phyloP scores from a whole-genome alignment of 2,113 vertebrate genomes.

The Conger conger region DNA sequence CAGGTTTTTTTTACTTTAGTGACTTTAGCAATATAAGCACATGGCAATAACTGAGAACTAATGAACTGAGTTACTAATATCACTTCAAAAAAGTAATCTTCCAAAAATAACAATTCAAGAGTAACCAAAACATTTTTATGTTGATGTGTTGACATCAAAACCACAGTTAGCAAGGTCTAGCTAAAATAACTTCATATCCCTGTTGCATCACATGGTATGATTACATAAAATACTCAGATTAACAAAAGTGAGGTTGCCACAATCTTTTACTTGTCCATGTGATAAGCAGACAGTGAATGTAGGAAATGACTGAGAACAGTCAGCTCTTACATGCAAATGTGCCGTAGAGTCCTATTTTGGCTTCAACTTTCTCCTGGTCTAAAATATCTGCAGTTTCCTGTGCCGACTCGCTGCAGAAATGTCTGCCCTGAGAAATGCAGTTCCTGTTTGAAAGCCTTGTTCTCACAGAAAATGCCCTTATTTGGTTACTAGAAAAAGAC shows the following conservation, averaged over 20 bases:
- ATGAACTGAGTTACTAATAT: neutral
- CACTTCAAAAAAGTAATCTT: neutral
- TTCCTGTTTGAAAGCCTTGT: slow-evolving; percentile 48
- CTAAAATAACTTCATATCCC: neutral
- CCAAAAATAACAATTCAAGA: neutral
- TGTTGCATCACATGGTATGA: neutral
- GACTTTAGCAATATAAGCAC: neutral
- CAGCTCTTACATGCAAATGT: neutral
- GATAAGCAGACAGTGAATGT: neutral
- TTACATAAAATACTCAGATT: neutral
- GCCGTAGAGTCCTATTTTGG: slow-evolving; percentile 41
- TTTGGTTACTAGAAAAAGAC: slow-evolving; percentile 46
- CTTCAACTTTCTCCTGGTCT: slow-evolving; percentile 30
- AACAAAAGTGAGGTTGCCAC: neutral
- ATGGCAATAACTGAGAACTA: neutral
- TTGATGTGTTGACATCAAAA: neutral
- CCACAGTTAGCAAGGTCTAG: neutral
- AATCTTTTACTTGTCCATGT: neutral
- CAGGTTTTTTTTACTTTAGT: neutral
- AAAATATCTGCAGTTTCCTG: slow-evolving; percentile 51
- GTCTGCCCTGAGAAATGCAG: slow-evolving; percentile 48
- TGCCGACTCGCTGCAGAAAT: slow-evolving; percentile 46
- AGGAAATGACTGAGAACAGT: neutral
- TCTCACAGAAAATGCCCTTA: slow-evolving; percentile 49
- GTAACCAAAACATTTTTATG: neutral